phyloP scores from a whole-genome alignment of 2,888 invertebrate species.

The Tenthredo distinguenda region DNA sequence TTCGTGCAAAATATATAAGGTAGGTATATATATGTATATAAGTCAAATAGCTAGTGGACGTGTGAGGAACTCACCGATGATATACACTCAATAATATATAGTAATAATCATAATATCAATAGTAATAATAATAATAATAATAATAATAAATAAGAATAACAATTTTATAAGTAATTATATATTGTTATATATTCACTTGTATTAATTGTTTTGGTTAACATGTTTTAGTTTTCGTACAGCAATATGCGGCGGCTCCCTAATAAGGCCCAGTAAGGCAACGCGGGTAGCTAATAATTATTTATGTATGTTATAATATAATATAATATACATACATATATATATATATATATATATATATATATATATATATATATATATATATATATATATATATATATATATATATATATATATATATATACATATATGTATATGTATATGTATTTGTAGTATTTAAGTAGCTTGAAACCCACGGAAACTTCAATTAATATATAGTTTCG shows the following conservation, averaged over 20 bases:
- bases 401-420: not conserved
- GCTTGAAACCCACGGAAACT: conserved; percentile 31
- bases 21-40: too few species aligned
- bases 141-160: not conserved
- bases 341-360: not conserved
- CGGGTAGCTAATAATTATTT: conserved; percentile 66
- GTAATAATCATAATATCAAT: not conserved
- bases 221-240: conserved; percentile 37
- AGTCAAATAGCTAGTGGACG: too few species aligned
- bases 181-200: not conserved
- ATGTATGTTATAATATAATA: conserved; percentile 22
- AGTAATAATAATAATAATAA: not conserved
- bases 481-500: conserved; percentile 13
- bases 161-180: not conserved
- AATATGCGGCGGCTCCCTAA: conserved; percentile 65
- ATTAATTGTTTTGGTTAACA: not conserved
- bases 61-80: too few species aligned
- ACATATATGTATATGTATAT: not conserved
- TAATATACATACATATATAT: not conserved
- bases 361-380: not conserved
- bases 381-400: not conserved
- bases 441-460: not conserved
- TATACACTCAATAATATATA: not conserved
- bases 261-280: conserved; percentile 78
- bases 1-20: not conserved